Conservation (phyloP, 1,140 invertebrate species). For the Hestina assimilis region DNA sequence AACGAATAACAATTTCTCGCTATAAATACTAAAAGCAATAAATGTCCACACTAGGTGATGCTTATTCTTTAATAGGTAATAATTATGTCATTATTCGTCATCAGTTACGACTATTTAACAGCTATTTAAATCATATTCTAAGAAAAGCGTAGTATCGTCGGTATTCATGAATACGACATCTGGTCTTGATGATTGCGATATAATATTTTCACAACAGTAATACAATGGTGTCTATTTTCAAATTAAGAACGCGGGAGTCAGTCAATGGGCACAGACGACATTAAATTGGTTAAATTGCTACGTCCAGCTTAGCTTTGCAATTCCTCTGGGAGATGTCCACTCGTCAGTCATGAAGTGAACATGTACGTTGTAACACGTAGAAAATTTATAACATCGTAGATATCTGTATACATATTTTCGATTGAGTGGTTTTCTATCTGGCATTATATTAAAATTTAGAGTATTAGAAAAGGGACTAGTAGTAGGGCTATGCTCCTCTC, state of each 20-base stretch:
- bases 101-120: slow-evolving; percentile 52
- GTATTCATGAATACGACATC: slow-evolving; percentile 17
- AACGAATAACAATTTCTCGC: slow-evolving; percentile 11
- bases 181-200: slow-evolving; percentile 3
- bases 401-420: neutral
- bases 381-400: too few relatives aligned
- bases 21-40: slow-evolving; percentile 44
- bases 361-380: neutral
- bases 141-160: slow-evolving; percentile 38
- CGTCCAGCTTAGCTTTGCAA: slow-evolving; percentile 48
- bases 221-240: slow-evolving; percentile 70
- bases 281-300: slow-evolving; percentile 77
- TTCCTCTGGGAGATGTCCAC: slow-evolving; percentile 52
- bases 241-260: slow-evolving; percentile 67
- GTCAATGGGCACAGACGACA: slow-evolving; percentile 70
- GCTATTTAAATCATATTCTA: slow-evolving; percentile 56
- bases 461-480: too few relatives aligned
- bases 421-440: neutral
- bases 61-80: slow-evolving; percentile 50
- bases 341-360: slow-evolving; percentile 24
- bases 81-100: slow-evolving; percentile 47
- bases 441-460: too few relatives aligned
- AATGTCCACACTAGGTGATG: slow-evolving; percentile 40
- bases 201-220: slow-evolving; percentile 49
- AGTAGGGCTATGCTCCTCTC: too few relatives aligned